A percentile compares a stretch with the other conserved stretches of the same genome.
Conservation (phyloP, 2,888 invertebrate genomes). For the Hypercompe scribonia region DNA sequence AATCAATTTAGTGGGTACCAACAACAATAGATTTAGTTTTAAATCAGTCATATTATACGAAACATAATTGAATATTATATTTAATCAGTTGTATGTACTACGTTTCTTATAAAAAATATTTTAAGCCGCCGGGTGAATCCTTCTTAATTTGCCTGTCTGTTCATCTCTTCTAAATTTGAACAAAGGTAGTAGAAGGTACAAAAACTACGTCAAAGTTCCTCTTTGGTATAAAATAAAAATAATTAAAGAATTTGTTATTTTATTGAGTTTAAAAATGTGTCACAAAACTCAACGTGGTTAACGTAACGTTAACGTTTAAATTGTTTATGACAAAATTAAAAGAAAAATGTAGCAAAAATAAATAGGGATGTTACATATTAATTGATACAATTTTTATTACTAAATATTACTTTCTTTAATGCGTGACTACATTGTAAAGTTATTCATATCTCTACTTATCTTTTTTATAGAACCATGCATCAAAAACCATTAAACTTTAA, state of each 20-base stretch:
- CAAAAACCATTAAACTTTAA: too few species aligned
- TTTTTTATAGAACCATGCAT: too few species aligned
- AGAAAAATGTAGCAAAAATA: neutral
- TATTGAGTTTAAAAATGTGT: neutral
- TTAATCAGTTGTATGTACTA: too few species aligned
- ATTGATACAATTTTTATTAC: neutral
- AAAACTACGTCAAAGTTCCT: neutral
- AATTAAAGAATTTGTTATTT: neutral
- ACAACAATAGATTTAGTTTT: neutral
- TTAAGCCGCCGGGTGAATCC: too few species aligned
- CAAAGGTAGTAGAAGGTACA: neutral
- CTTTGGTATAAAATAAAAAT: neutral
- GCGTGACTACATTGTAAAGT: neutral
- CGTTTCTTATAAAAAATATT: neutral
- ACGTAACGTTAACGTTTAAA: neutral
- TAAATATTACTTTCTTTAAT: neutral
- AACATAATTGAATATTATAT: too few species aligned
- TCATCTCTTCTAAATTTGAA: neutral
- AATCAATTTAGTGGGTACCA: conserved; percentile 37
- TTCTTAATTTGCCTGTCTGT: neutral
- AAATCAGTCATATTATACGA: neutral
- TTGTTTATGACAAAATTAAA: neutral
- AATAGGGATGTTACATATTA: neutral
- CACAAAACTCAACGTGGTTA: neutral
- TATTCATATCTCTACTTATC: neutral